A percentile compares a stretch with the other conserved stretches of the same genome.
phyloP scores from a whole-genome alignment of 1,140 invertebrate genomes.

The Daktulosphaira vitifoliae region DNA sequence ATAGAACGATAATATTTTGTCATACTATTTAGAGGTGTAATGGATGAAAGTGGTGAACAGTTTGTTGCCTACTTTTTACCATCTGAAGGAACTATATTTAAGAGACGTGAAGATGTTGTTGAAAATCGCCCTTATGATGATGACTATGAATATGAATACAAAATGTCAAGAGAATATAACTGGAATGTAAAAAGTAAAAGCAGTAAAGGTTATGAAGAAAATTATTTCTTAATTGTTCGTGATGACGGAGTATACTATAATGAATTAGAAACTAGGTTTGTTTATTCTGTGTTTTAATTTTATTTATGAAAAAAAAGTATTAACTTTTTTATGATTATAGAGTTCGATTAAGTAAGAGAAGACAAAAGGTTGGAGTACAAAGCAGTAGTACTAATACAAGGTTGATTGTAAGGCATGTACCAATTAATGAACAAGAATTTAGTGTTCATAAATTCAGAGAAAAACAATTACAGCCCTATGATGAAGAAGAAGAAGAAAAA shows the following conservation, averaged over 20 bases:
- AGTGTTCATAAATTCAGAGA: conserved; percentile 77
- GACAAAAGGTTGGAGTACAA: conserved; percentile 61
- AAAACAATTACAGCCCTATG: conserved; percentile 75
- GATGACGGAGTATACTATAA: conserved; percentile 92
- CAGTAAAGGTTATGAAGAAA: conserved; percentile 95
- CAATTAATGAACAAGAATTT: conserved; percentile 76
- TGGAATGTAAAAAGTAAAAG: conserved; percentile 99
- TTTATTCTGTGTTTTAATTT: neutral
- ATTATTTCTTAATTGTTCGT: conserved; percentile 92
- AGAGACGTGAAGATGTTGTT: conserved; percentile 70
- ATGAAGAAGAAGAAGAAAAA: conserved; percentile 66
- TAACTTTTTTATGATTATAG: conserved; percentile 43
- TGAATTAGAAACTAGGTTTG: conserved; percentile 81
- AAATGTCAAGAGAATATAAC: conserved; percentile 91
- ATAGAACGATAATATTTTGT: too few relatives aligned
- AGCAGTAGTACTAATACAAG: conserved; percentile 68
- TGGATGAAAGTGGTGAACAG: conserved; percentile 96
- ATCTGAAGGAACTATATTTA: conserved; percentile 81
- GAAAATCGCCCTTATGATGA: conserved; percentile 76
- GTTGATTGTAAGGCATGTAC: conserved; percentile 81
- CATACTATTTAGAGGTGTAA: conserved; percentile 83
- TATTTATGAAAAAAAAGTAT: neutral
- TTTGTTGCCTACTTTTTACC: conserved; percentile 98
- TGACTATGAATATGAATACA: conserved; percentile 88
- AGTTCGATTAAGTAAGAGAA: conserved; percentile 81